A percentile compares a stretch with the other conserved stretches of the same genome.
Conservation (phyloP, 1,140 invertebrate species). For the Drosophila sp. region DNA sequence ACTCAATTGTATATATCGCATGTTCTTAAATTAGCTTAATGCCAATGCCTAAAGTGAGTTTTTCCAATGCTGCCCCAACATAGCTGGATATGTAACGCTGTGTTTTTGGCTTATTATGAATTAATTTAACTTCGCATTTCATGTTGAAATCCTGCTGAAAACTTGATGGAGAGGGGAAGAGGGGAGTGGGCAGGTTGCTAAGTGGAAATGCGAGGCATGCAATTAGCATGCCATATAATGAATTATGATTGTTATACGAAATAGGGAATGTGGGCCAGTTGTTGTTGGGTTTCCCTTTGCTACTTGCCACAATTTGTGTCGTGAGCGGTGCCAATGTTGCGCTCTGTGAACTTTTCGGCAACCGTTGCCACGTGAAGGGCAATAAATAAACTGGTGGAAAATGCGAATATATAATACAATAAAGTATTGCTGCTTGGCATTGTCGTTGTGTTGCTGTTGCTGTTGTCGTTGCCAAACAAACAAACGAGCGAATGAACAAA, state of each 20-base stretch:
- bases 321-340: conserved; percentile 57
- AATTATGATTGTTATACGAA: conserved; percentile 68
- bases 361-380: conserved; percentile 72
- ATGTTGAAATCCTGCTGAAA: conserved; percentile 28
- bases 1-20: conserved; percentile 79
- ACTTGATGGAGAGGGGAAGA: neutral
- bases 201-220: conserved; percentile 58
- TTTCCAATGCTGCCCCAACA: conserved; percentile 2
- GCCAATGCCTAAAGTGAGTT: conserved; percentile 13
- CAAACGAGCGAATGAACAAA: conserved; percentile 61
- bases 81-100: conserved; percentile 2
- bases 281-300: conserved; percentile 12
- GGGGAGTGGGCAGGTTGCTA: conserved; percentile 41
- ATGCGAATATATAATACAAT: conserved; percentile 81
- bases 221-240: conserved; percentile 68
- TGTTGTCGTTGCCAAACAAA: conserved; percentile 20
- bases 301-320: conserved; percentile 48
- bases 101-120: conserved; percentile 67
- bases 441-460: conserved; percentile 32
- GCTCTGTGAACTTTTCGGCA: conserved; percentile 30
- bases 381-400: conserved; percentile 77
- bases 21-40: conserved; percentile 61
- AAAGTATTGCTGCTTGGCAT: conserved; percentile 66
- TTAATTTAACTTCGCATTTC: conserved; percentile 74
- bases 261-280: conserved; percentile 24